Percentiles rank a stretch among this genome's conserved stretches.
phyloP scores from a whole-genome alignment of 1,140 invertebrate species.

The Colletes latitarsis region DNA sequence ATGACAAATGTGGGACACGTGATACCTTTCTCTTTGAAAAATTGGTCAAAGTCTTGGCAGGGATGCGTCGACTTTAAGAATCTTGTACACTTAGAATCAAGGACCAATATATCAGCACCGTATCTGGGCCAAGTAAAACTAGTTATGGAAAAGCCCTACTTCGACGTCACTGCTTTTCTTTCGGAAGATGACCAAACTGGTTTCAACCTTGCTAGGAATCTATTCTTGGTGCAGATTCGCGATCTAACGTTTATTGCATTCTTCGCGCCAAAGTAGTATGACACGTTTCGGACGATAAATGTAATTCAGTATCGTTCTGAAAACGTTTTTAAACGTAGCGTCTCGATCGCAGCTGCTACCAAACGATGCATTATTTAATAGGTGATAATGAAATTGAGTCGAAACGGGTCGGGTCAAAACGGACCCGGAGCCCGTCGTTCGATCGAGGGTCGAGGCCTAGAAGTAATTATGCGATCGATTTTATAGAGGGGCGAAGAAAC shows the following conservation, averaged over 20 bases:
- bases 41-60: background rate
- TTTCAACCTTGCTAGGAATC: slow-evolving; percentile 50
- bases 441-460: background rate
- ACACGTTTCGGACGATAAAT: background rate
- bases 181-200: slow-evolving; percentile 62
- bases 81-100: slow-evolving; percentile 5
- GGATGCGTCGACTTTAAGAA: slow-evolving; percentile 15
- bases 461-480: background rate
- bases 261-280: background rate
- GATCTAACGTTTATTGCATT: slow-evolving; percentile 41
- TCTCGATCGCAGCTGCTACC: too few relatives aligned
- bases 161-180: slow-evolving; percentile 56
- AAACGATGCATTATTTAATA: background rate
- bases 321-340: background rate
- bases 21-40: background rate
- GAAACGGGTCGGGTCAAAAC: too few relatives aligned
- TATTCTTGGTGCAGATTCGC: slow-evolving; percentile 37
- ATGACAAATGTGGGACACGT: too few relatives aligned
- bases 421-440: too few relatives aligned
- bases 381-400: background rate
- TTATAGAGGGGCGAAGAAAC: background rate
- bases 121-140: slow-evolving; percentile 66
- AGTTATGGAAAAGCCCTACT: slow-evolving; percentile 63
- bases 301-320: background rate
- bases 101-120: slow-evolving; percentile 34